A percentile compares a stretch with the other conserved stretches of the same genome.
phyloP scores from a whole-genome alignment of 2,797 vertebrate species.

The Allobates femoralis region DNA sequence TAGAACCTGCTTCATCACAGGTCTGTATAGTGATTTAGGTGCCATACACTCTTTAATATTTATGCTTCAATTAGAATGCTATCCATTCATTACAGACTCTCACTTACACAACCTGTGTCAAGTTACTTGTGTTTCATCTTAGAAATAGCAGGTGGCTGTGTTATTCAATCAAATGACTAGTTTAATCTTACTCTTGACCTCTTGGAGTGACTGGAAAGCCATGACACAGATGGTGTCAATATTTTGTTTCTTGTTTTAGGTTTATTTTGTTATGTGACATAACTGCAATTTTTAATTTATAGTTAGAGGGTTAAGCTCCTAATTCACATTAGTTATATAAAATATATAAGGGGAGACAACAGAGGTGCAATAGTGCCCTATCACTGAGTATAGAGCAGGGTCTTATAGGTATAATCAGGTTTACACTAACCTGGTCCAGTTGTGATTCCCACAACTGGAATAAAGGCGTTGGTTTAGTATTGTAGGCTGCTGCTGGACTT shows the following conservation, averaged over 20 bases:
- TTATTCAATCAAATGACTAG: background rate
- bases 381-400: too few species aligned
- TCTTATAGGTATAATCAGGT: too few species aligned
- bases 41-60: background rate
- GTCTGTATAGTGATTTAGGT: background rate
- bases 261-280: background rate
- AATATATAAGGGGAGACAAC: too few species aligned
- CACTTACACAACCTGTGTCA: constrained; percentile 1
- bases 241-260: background rate
- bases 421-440: too few species aligned
- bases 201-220: background rate
- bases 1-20: too few species aligned
- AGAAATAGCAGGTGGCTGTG: constrained; percentile 9
- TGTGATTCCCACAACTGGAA: too few species aligned
- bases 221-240: background rate
- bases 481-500: too few species aligned
- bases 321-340: too few species aligned
- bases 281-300: background rate
- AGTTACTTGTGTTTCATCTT: background rate
- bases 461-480: too few species aligned
- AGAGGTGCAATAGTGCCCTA: too few species aligned
- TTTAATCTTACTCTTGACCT: background rate
- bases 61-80: background rate
- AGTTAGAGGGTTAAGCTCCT: background rate
- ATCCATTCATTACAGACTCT: background rate